Evolutionary conservation across 2,888 invertebrate species (phyloP).

Genomic region (Eudasyphora cyanicolor): DNA sequence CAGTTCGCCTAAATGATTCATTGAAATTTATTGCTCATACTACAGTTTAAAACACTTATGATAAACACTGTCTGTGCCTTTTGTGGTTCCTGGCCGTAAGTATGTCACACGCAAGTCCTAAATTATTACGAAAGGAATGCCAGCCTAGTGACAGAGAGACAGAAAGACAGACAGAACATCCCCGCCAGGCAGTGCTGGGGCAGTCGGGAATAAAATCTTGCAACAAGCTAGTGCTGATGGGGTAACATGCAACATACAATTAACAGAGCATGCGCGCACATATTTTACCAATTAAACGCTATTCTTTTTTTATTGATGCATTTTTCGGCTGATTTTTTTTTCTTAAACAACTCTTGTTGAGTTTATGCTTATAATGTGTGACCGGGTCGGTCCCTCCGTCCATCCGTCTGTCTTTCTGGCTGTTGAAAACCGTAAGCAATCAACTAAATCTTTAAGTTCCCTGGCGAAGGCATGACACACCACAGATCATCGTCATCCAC

Average conservation of each 20-base stretch:
- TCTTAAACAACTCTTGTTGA: background rate
- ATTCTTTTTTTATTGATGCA: constrained; percentile 20
- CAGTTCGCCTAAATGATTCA: constrained; percentile 15
- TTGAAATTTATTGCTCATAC: constrained; percentile 22
- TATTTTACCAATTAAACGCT: constrained; percentile 50
- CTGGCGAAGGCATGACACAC: constrained; percentile 46
- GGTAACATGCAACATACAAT: constrained; percentile 42
- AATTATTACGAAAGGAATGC: constrained; percentile 6
- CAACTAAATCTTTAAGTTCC: constrained; percentile 52
- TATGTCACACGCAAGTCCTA: constrained; percentile 25
- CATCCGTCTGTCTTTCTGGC: background rate
- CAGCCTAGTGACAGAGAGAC: background rate
- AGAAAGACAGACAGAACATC: background rate
- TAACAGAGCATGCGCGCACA: constrained; percentile 60
- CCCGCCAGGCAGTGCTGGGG: background rate
- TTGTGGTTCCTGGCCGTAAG: background rate
- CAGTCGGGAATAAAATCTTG: background rate
- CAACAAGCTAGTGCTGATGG: background rate
- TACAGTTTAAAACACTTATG: constrained; percentile 6
- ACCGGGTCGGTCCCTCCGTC: background rate
- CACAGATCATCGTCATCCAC: constrained; percentile 43
- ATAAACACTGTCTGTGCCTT: constrained; percentile 18
- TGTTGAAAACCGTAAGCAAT: constrained; percentile 33
- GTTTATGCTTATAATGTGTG: no score
- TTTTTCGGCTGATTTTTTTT: background rate